phyloP scores from a whole-genome alignment of 2,797 vertebrate genomes.

The Mormyrops boulengeri region DNA sequence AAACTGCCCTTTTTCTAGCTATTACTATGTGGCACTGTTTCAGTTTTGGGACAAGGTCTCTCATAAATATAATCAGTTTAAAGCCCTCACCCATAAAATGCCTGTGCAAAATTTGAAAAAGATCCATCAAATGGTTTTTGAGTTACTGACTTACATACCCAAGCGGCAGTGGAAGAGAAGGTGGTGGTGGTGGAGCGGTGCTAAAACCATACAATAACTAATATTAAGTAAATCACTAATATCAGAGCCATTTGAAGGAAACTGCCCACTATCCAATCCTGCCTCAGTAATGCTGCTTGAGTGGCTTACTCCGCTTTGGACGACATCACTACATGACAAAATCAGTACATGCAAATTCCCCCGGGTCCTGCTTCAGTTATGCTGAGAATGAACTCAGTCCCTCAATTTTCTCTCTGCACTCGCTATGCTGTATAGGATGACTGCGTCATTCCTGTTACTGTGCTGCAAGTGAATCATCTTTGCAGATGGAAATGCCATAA shows the following conservation, averaged over 20 bases:
- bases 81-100: neutral
- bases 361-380: neutral
- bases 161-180: neutral
- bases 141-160: neutral
- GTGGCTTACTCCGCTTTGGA: neutral
- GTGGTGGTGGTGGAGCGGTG: neutral
- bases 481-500: neutral
- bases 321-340: neutral
- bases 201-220: neutral
- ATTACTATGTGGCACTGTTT: neutral
- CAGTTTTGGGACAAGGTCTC: neutral
- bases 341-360: neutral
- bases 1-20: neutral
- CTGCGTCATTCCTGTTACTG: neutral
- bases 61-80: neutral
- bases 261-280: neutral
- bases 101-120: neutral
- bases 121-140: neutral
- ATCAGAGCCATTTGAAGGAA: neutral
- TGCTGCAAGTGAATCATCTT: neutral
- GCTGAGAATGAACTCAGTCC: neutral
- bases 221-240: neutral
- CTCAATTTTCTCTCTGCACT: neutral
- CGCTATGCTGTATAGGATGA: neutral
- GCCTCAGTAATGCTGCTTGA: neutral